Conservation (phyloP, 2,888 invertebrate species). For the Girardia tigrina region DNA sequence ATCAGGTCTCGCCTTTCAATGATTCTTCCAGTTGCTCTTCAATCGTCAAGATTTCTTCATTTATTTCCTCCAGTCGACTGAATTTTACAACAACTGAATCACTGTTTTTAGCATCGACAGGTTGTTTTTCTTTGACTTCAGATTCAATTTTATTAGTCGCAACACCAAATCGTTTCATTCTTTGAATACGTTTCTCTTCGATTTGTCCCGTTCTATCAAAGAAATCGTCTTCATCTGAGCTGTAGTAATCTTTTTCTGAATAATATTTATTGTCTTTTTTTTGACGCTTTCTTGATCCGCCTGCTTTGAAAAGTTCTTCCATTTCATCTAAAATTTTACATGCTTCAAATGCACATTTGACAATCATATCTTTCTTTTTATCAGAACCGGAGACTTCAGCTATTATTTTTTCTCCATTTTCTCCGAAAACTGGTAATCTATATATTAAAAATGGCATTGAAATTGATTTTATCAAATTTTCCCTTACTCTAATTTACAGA, state of each 20-base stretch:
- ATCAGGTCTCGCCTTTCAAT: constrained; percentile 41
- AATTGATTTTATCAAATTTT: too few species aligned
- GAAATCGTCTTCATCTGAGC: constrained; percentile 86
- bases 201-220: constrained; percentile 82
- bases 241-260: constrained; percentile 71
- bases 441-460: background rate
- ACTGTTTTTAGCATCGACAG: background rate
- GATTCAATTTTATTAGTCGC: constrained; percentile 31
- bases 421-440: constrained; percentile 64
- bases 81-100: background rate
- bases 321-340: constrained; percentile 75
- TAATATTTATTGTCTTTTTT: background rate
- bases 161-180: constrained; percentile 58
- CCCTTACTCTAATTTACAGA: constrained; percentile 34
- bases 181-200: constrained; percentile 66
- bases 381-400: constrained; percentile 72
- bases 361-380: constrained; percentile 81
- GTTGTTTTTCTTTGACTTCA: background rate
- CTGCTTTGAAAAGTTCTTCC: constrained; percentile 66
- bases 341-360: constrained; percentile 83
- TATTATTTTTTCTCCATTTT: constrained; percentile 61
- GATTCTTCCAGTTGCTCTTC: constrained; percentile 53
- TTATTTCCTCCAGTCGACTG: constrained; percentile 48
- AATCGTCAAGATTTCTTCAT: constrained; percentile 55
- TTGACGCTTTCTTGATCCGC: background rate